Conservation (phyloP, 1,140 invertebrate genomes). For the Aphis gossypii region DNA sequence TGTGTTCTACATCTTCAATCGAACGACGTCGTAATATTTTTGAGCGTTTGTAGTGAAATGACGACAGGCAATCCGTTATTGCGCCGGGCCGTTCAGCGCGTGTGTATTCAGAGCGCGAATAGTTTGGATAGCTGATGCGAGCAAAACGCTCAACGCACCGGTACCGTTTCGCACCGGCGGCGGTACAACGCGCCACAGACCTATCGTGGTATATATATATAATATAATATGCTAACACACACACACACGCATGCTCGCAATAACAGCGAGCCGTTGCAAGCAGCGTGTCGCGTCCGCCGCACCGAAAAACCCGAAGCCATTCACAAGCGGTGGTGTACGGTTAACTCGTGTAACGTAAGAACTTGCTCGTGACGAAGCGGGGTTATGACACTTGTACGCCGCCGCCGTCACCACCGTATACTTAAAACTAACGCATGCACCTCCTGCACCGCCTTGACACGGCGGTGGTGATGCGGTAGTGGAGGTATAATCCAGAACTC, state of each 20-base stretch:
- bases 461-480: background rate
- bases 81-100: background rate
- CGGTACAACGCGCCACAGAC: background rate
- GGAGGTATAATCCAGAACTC: background rate
- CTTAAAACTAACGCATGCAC: background rate
- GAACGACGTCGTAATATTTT: background rate
- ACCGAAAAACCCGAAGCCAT: constrained; percentile 50
- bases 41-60: background rate
- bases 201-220: background rate
- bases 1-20: background rate
- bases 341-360: constrained; percentile 56
- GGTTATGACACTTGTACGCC: constrained; percentile 13
- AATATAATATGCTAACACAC: background rate
- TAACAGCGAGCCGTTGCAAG: too few species aligned
- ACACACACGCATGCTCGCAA: too few species aligned
- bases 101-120: constrained; percentile 53
- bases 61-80: constrained; percentile 29
- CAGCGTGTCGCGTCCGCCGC: background rate
- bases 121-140: constrained; percentile 19
- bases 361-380: constrained; percentile 22
- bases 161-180: constrained; percentile 16
- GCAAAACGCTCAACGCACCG: background rate
- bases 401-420: background rate
- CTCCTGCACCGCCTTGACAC: background rate
- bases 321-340: constrained; percentile 2